phyloP scores from a whole-genome alignment of 2,797 vertebrate genomes.

The Pangasius djambal region DNA sequence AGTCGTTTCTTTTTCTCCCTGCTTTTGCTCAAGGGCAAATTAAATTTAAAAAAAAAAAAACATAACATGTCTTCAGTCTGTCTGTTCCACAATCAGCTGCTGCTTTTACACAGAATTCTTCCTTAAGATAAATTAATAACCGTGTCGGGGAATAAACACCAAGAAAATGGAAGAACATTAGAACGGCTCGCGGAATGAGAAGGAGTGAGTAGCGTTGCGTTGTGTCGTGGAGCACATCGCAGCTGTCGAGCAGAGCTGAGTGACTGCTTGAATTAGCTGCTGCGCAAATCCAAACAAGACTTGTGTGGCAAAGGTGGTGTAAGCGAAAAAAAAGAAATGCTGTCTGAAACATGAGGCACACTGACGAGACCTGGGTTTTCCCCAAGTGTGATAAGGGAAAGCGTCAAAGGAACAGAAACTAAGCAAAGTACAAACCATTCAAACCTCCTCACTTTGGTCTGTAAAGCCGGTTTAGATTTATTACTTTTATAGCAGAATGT shows the following conservation, averaged over 20 bases:
- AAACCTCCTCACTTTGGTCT: not conserved
- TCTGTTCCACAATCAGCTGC: conserved; percentile 9
- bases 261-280: conserved; percentile 32
- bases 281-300: conserved; percentile 23
- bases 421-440: not conserved
- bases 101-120: not conserved
- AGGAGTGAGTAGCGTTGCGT: conserved; percentile 17
- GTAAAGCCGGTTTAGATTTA: not conserved
- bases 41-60: conserved; percentile 47
- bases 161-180: conserved; percentile 12
- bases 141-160: not conserved
- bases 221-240: conserved; percentile 17
- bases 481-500: not conserved
- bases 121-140: not conserved
- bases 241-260: conserved; percentile 23
- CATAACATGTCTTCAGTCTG: conserved; percentile 17
- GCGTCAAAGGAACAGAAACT: not conserved
- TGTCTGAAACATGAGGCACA: not conserved
- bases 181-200: conserved; percentile 8
- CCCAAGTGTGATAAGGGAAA: not conserved
- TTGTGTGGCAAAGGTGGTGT: not conserved
- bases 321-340: not conserved
- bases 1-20: conserved; percentile 25
- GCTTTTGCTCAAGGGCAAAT: conserved; percentile 48
- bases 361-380: not conserved